A percentile compares a stretch with the other conserved stretches of the same genome.
phyloP scores from a whole-genome alignment of 2,797 vertebrate species.

The Schizopygopsis malacanthus region DNA sequence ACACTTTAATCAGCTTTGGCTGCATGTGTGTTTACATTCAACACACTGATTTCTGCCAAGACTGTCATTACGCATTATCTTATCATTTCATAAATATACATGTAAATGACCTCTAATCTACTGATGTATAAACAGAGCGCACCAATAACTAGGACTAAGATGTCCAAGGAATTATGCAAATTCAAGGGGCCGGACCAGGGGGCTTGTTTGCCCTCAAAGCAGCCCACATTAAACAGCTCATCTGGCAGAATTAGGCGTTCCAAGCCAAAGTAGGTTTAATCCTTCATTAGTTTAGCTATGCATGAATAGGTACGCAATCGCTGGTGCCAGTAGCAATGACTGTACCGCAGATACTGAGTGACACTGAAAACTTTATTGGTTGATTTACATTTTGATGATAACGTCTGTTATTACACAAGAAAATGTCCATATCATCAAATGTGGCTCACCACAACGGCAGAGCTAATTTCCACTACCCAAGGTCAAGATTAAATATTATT shows the following conservation, averaged over 20 bases:
- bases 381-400: slow-evolving; percentile 47
- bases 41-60: slow-evolving; percentile 54
- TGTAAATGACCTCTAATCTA: slow-evolving; percentile 68
- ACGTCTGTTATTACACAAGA: slow-evolving; percentile 10
- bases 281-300: slow-evolving; percentile 58
- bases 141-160: slow-evolving; percentile 25
- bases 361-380: slow-evolving; percentile 35
- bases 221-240: slow-evolving; percentile 56
- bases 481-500: slow-evolving; percentile 60
- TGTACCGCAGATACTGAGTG: slow-evolving; percentile 28
- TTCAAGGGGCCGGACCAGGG: slow-evolving; percentile 31
- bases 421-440: slow-evolving; percentile 33
- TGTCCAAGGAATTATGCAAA: slow-evolving; percentile 53
- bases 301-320: slow-evolving; percentile 38
- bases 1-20: slow-evolving; percentile 52
- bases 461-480: slow-evolving; percentile 55
- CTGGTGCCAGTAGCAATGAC: slow-evolving; percentile 14
- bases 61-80: slow-evolving; percentile 64
- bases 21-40: slow-evolving; percentile 47
- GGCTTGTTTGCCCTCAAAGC: slow-evolving; percentile 56
- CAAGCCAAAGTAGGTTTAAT: slow-evolving; percentile 52
- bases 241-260: slow-evolving; percentile 42
- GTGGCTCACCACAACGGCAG: slow-evolving; percentile 18
- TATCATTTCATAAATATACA: slow-evolving; percentile 66
- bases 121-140: slow-evolving; percentile 70